These are phyloP conservation scores for Trochalopteron elliotii DNA, from an alignment of 2,113 vertebrate species.

Conservation along the genomic window DNA sequence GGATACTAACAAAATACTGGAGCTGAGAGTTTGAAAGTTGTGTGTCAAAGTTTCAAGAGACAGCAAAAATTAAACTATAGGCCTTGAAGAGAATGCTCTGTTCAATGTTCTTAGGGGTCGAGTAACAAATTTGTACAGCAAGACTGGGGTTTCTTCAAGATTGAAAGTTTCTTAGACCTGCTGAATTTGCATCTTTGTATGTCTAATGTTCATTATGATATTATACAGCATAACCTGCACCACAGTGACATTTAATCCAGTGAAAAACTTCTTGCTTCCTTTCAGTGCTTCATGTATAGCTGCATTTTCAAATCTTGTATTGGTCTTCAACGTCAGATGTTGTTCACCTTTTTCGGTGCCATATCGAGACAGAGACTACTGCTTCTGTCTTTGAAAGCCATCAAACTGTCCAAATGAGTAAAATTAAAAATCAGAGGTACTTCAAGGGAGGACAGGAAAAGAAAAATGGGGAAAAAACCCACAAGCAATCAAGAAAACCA, in stretches of 20 bases:
- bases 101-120: not conserved
- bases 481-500: not conserved
- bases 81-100: not conserved
- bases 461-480: not conserved
- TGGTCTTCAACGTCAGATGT: rapidly evolving
- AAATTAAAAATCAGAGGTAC: not conserved
- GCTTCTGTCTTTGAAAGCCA: not conserved
- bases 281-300: not conserved
- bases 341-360: not conserved
- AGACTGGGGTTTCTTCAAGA: not conserved
- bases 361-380: not conserved
- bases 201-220: not conserved
- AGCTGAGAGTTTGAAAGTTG: not conserved
- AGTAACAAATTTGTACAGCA: not conserved
- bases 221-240: not conserved
- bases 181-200: not conserved
- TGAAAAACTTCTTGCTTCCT: not conserved
- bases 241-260: not conserved
- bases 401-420: not conserved
- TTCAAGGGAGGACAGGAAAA: not conserved
- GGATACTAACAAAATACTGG: not conserved
- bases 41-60: not conserved
- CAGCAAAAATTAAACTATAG: not conserved
- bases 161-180: not conserved
- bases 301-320: not conserved